These are phyloP conservation scores for Eupithecia subumbrata DNA, from an alignment of 2,888 invertebrate species.

Conservation along the genomic window DNA sequence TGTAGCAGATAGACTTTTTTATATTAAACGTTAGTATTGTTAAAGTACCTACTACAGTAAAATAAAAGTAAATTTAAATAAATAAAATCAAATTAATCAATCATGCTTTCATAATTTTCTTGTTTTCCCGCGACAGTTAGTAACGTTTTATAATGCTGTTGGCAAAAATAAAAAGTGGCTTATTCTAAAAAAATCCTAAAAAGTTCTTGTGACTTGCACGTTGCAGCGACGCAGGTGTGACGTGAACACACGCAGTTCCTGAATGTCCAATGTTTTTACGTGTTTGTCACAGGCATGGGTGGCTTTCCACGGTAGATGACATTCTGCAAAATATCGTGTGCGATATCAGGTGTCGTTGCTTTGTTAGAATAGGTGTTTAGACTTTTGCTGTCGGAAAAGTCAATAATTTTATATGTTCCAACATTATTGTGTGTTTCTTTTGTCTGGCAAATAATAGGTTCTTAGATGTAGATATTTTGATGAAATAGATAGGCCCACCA, in stretches of 20 bases:
- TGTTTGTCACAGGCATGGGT: conserved; percentile 27
- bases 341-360: conserved; percentile 12
- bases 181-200: background rate
- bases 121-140: background rate
- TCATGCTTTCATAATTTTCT: too few relatives aligned
- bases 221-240: conserved; percentile 15
- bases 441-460: background rate
- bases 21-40: too few relatives aligned
- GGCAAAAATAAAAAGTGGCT: background rate
- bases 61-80: too few relatives aligned
- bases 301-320: conserved; percentile 17
- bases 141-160: background rate
- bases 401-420: background rate
- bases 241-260: conserved; percentile 28
- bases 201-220: background rate
- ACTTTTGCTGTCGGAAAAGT: background rate
- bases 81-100: too few relatives aligned
- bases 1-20: too few relatives aligned
- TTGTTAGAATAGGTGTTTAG: background rate
- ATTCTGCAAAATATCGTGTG: conserved; percentile 4
- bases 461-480: background rate
- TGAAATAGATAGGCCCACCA: background rate
- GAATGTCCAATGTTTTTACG: conserved; percentile 35
- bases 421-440: background rate
- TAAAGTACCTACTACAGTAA: too few relatives aligned